Percentiles rank a stretch among this genome's conserved stretches.
These are phyloP conservation scores for Morone chrysops DNA, from an alignment of 2,113 vertebrate species.

Conservation along the genomic window DNA sequence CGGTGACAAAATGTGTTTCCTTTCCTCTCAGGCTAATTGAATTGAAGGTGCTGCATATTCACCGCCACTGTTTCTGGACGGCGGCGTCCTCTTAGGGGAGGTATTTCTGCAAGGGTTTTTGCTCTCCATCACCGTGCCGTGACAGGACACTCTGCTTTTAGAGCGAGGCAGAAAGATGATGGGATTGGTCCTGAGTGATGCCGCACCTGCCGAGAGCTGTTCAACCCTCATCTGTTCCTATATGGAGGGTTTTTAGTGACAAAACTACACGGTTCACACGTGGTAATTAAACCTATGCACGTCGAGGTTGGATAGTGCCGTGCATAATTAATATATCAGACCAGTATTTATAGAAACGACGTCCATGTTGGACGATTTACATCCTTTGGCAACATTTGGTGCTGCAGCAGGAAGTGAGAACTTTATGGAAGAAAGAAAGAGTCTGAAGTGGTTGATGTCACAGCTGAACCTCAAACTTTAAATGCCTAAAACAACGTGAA, in stretches of 20 bases:
- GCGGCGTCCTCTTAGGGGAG: constrained; percentile 39
- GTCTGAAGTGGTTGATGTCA: neutral
- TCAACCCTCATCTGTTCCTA: neutral
- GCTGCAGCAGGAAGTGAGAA: neutral
- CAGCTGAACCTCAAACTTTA: no score
- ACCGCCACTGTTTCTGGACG: constrained; percentile 30
- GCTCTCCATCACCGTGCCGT: constrained; percentile 42
- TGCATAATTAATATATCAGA: neutral
- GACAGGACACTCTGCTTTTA: constrained; percentile 49
- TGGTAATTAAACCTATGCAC: neutral
- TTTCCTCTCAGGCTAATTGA: constrained; percentile 69
- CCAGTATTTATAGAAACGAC: neutral
- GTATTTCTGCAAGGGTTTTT: constrained; percentile 19
- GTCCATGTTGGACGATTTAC: neutral
- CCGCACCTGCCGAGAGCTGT: neutral
- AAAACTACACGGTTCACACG: neutral
- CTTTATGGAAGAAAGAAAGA: neutral
- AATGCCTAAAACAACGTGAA: no score
- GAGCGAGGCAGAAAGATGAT: constrained; percentile 28
- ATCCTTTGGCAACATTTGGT: neutral
- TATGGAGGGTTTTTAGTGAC: neutral
- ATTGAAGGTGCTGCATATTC: constrained; percentile 58
- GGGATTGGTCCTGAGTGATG: constrained; percentile 51
- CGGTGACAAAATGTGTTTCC: constrained; percentile 53
- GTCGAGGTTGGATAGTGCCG: neutral